phyloP scores from a whole-genome alignment of 35 echinoderm and acorn worm species.

The Holothuria glaberrima region DNA sequence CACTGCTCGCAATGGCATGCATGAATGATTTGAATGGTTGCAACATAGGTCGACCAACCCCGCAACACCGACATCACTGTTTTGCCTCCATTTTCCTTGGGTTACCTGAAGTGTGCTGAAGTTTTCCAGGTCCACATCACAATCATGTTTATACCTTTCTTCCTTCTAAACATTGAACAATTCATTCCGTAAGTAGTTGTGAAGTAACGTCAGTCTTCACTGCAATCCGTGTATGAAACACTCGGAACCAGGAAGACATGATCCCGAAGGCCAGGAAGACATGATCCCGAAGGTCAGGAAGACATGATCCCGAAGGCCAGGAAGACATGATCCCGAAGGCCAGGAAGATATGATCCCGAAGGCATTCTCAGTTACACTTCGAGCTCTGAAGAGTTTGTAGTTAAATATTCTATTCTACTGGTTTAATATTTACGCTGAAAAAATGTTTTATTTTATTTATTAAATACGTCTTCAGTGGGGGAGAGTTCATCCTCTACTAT shows the following conservation, averaged over 20 bases:
- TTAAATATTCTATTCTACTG: slow-evolving; percentile 32
- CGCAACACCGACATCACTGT: no score
- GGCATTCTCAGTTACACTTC: slow-evolving; percentile 57
- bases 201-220: slow-evolving; percentile 17
- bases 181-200: slow-evolving; percentile 48
- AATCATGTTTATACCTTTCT: no score
- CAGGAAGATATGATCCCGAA: slow-evolving; percentile 56
- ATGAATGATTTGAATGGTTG: no score
- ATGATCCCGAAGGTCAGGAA: slow-evolving; percentile 24
- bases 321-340: slow-evolving; percentile 41
- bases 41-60: no score
- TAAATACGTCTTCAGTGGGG: slow-evolving; percentile 55
- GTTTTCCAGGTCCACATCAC: no score
- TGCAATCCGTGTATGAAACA: slow-evolving; percentile 2
- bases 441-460: no score
- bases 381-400: slow-evolving; percentile 55
- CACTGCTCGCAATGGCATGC: no score
- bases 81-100: no score
- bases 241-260: slow-evolving; percentile 35
- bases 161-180: not conserved
- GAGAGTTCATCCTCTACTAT: slow-evolving; percentile 53
- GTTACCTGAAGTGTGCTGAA: no score
- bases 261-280: slow-evolving; percentile 59
- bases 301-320: slow-evolving; percentile 46
- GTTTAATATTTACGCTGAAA: not conserved